Percentiles rank a stretch among this genome's conserved stretches.
Conservation (phyloP, 2,113 vertebrate species). For the Beaufortia kweichowensis region DNA sequence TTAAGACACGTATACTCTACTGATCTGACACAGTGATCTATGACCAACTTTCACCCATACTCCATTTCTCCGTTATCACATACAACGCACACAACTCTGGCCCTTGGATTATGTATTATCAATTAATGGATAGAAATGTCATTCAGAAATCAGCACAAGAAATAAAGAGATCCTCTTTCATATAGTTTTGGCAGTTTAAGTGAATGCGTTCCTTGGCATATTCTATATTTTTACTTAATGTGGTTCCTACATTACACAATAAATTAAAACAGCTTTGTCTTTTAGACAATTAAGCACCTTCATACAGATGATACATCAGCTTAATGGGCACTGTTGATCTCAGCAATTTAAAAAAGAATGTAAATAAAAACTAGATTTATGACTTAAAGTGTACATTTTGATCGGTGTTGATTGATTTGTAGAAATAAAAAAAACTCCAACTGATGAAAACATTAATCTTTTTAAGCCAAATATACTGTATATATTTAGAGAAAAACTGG, state of each 20-base stretch:
- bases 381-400: too few species aligned
- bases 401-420: too few species aligned
- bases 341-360: neutral
- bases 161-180: neutral
- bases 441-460: too few species aligned
- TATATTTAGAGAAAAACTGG: neutral
- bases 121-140: too few species aligned
- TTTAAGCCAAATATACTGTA: too few species aligned
- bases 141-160: neutral
- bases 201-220: conserved; percentile 18
- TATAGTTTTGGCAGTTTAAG: conserved; percentile 13
- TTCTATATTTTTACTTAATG: neutral
- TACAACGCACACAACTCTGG: too few species aligned
- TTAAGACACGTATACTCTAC: too few species aligned
- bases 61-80: neutral
- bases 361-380: too few species aligned
- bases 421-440: too few species aligned
- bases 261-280: neutral
- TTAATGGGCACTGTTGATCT: neutral
- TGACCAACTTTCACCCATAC: neutral
- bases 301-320: neutral
- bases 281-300: neutral
- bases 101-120: too few species aligned
- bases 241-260: neutral
- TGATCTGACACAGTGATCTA: too few species aligned